These are phyloP conservation scores for Acanthosepion pharaonis DNA, from an alignment of 2,888 invertebrate genomes.

Conservation along the genomic window DNA sequence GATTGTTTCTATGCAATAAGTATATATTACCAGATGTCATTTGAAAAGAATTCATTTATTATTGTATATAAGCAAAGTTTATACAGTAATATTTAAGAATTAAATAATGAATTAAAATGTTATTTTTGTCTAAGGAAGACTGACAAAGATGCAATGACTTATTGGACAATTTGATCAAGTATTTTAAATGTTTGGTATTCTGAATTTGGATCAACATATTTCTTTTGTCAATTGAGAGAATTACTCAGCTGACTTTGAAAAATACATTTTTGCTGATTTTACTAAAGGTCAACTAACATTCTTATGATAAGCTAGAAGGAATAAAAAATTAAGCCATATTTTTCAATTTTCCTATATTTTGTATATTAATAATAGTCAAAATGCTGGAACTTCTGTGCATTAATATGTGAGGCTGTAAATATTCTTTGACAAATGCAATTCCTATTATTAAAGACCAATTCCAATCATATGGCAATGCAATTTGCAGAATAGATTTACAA, in stretches of 20 bases:
- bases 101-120: background rate
- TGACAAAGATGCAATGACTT: background rate
- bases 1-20: background rate
- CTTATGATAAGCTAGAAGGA: too few species aligned
- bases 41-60: background rate
- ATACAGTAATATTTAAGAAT: background rate
- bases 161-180: background rate
- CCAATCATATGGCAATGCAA: too few species aligned
- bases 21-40: background rate
- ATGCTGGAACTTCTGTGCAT: too few species aligned
- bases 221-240: background rate
- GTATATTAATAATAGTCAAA: too few species aligned
- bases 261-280: too few species aligned
- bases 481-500: too few species aligned
- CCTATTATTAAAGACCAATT: too few species aligned
- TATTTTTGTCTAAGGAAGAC: background rate
- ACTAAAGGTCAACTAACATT: too few species aligned
- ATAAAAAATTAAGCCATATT: too few species aligned
- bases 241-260: background rate
- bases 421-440: too few species aligned
- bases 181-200: background rate
- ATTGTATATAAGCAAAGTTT: background rate
- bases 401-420: too few species aligned
- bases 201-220: background rate
- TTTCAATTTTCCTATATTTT: too few species aligned